Percentiles rank a stretch among this genome's conserved stretches.
phyloP scores from a whole-genome alignment of 2,113 vertebrate species.

The Ciconia maguari region DNA sequence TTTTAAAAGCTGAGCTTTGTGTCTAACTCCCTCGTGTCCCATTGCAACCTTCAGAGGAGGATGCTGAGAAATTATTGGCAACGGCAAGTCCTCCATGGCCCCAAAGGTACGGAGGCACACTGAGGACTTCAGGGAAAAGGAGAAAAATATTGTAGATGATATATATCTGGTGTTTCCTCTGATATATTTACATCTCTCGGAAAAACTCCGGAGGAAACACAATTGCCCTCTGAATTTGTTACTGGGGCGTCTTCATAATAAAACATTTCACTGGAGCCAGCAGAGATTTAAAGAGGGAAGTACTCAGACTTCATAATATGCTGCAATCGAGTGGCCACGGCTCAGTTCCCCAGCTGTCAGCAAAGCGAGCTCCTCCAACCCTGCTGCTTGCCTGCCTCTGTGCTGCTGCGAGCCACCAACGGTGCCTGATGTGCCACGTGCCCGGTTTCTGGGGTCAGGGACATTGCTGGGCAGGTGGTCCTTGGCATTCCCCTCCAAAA shows the following conservation, averaged over 20 bases:
- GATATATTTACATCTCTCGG: background rate
- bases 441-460: background rate
- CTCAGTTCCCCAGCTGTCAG: background rate
- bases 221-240: background rate
- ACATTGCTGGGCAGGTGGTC: background rate
- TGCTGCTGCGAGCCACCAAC: fast-evolving
- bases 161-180: background rate
- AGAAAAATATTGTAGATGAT: background rate
- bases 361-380: background rate
- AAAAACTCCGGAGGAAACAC: background rate
- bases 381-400: background rate
- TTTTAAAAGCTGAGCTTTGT: background rate
- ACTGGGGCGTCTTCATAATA: background rate
- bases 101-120: background rate
- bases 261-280: background rate
- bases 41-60: background rate
- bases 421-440: fast-evolving
- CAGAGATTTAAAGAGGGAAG: background rate
- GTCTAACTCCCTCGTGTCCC: background rate
- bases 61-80: background rate
- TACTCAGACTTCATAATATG: background rate
- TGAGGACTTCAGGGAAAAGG: background rate
- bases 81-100: background rate
- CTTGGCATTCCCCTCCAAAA: background rate
- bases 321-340: background rate